Evolutionary conservation across 2,113 vertebrate species (phyloP).

Genomic region (Acanthisitta chloris): DNA sequence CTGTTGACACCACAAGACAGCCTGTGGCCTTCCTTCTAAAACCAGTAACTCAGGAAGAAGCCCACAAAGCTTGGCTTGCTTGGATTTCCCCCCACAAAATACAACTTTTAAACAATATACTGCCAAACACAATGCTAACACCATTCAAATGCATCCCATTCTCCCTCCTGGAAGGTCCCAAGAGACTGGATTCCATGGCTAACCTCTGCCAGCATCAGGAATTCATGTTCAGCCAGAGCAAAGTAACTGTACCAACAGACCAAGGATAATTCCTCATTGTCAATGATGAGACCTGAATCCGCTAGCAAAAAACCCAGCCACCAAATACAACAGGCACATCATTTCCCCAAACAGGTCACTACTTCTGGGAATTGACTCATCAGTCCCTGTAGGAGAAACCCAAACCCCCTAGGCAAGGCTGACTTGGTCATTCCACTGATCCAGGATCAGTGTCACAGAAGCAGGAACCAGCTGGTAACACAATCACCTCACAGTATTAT

Average conservation of each 20-base stretch:
- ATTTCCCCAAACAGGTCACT: not conserved
- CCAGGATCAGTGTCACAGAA: rapidly evolving
- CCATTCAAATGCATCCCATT: not conserved
- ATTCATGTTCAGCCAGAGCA: not conserved
- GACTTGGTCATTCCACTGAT: not conserved
- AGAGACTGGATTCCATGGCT: not conserved
- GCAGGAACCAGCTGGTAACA: not conserved
- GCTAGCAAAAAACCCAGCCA: not conserved
- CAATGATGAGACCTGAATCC: not conserved
- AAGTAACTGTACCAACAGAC: not conserved
- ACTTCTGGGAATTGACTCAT: not conserved
- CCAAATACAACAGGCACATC: not conserved
- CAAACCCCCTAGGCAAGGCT: not conserved
- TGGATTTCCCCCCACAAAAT: not conserved
- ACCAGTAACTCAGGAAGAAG: not conserved
- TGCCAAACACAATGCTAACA: not conserved
- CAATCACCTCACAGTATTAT: not conserved
- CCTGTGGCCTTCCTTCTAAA: not conserved
- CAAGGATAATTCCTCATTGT: not conserved
- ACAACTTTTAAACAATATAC: not conserved
- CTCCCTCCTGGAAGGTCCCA: not conserved
- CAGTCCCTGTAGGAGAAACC: not conserved
- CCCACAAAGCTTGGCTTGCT: not conserved
- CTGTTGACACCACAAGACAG: not conserved
- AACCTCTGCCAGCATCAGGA: not conserved